Conservation (phyloP, 2,888 invertebrate species). For the Cordylochernes scorpioides region DNA sequence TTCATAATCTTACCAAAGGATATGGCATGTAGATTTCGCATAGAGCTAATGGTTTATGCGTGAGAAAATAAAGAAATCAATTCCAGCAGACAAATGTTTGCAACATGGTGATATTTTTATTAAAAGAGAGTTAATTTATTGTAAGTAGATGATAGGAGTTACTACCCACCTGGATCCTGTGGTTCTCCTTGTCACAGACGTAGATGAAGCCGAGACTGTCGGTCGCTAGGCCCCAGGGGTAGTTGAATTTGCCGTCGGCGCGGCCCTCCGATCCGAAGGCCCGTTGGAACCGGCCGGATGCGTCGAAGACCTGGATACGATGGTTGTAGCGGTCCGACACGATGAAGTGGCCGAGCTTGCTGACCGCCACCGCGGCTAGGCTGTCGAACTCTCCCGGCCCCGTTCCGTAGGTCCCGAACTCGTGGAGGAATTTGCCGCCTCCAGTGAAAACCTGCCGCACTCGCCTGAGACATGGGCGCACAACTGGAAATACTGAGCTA, state of each 20-base stretch:
- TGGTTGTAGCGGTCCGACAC: conserved; percentile 87
- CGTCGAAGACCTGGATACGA: conserved; percentile 65
- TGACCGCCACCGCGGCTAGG: conserved; percentile 81
- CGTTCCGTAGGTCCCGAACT: conserved; percentile 84
- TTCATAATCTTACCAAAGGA: no score
- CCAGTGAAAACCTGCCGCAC: conserved; percentile 55
- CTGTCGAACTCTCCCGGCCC: conserved; percentile 92
- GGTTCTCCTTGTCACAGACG: conserved; percentile 96
- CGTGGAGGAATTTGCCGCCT: conserved; percentile 65
- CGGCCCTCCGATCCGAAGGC: conserved; percentile 89
- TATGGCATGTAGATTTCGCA: no score
- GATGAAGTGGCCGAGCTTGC: conserved; percentile 81
- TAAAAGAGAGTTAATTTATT: no score
- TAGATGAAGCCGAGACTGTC: conserved; percentile 93
- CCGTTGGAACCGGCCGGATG: conserved; percentile 64
- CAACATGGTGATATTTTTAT: no score
- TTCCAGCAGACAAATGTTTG: no score
- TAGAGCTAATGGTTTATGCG: no score
- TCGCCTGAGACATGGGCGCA: no score
- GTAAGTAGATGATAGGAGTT: no score
- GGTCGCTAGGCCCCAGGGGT: conserved; percentile 97
- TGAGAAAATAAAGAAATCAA: no score
- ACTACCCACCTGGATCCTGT: conserved; percentile 57
- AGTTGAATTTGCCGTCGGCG: conserved; percentile 80
- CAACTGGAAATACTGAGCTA: no score